phyloP scores from a whole-genome alignment of 53 echinoderm and acorn worm genomes.

The Paracentrotus lividus region DNA sequence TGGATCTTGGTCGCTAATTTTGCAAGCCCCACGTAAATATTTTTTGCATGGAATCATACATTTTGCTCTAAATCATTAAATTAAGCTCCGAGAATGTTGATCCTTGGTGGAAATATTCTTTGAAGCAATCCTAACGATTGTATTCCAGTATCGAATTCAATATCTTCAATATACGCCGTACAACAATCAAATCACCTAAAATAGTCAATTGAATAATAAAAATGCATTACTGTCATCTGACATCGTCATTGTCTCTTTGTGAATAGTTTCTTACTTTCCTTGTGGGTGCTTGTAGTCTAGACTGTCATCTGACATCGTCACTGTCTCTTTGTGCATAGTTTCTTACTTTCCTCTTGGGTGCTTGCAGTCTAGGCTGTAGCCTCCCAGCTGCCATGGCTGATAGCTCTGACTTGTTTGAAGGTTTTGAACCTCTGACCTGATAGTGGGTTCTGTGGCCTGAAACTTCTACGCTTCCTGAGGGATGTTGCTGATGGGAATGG shows the following conservation, averaged over 20 bases:
- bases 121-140: too few relatives aligned
- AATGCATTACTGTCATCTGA: background rate
- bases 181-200: too few relatives aligned
- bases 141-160: too few relatives aligned
- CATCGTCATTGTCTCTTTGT: background rate
- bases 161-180: too few relatives aligned
- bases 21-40: too few relatives aligned
- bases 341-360: conserved; percentile 38
- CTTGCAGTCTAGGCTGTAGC: conserved; percentile 24
- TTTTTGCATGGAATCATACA: too few relatives aligned
- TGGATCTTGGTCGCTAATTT: too few relatives aligned
- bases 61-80: too few relatives aligned
- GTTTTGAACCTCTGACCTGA: conserved; percentile 49
- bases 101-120: too few relatives aligned
- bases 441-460: conserved; percentile 32
- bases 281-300: background rate
- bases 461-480: conserved; percentile 55
- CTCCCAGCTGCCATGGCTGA: conserved; percentile 58
- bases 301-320: background rate
- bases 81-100: too few relatives aligned
- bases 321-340: conserved; percentile 49
- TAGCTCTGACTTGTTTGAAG: conserved; percentile 3
- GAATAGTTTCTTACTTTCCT: background rate
- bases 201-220: too few relatives aligned
- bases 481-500: background rate